These are phyloP conservation scores for Mellilla xanthometata DNA, from an alignment of 2,888 invertebrate genomes.

Conservation along the genomic window DNA sequence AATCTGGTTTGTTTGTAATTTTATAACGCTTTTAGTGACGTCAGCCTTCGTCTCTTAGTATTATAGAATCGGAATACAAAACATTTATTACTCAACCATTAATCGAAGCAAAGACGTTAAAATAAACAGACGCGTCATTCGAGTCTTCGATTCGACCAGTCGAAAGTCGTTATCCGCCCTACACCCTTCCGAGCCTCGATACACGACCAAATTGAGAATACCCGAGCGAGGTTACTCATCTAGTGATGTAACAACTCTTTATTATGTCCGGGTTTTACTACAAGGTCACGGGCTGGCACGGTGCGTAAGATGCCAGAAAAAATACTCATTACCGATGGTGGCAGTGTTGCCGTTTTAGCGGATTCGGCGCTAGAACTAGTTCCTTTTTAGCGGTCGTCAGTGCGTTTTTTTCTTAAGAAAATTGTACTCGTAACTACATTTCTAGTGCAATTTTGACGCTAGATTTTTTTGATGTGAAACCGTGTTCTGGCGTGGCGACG, in stretches of 20 bases:
- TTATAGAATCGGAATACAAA: too few species aligned
- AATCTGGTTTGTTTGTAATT: too few species aligned
- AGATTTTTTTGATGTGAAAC: too few species aligned
- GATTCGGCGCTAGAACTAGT: too few species aligned
- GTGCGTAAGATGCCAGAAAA: constrained; percentile 24
- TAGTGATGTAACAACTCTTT: constrained; percentile 45
- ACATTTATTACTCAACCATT: neutral
- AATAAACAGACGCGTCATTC: constrained; percentile 18
- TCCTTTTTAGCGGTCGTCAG: too few species aligned
- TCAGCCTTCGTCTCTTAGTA: too few species aligned
- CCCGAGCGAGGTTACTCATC: constrained; percentile 29
- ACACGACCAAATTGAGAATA: constrained; percentile 38
- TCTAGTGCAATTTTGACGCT: too few species aligned
- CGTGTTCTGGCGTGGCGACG: too few species aligned
- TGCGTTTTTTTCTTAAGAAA: too few species aligned
- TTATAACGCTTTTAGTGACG: too few species aligned
- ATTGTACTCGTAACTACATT: too few species aligned
- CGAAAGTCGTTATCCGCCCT: constrained; percentile 35
- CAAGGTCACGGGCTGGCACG: constrained; percentile 62
- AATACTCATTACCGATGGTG: constrained; percentile 55
- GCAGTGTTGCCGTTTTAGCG: too few species aligned
- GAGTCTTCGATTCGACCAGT: constrained; percentile 9
- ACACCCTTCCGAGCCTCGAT: constrained; percentile 57
- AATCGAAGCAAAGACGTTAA: constrained; percentile 15
- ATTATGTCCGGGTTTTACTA: constrained; percentile 40